Evolutionary conservation across 2,113 vertebrate species (phyloP).

Genomic region (Pelobates fuscus): DNA sequence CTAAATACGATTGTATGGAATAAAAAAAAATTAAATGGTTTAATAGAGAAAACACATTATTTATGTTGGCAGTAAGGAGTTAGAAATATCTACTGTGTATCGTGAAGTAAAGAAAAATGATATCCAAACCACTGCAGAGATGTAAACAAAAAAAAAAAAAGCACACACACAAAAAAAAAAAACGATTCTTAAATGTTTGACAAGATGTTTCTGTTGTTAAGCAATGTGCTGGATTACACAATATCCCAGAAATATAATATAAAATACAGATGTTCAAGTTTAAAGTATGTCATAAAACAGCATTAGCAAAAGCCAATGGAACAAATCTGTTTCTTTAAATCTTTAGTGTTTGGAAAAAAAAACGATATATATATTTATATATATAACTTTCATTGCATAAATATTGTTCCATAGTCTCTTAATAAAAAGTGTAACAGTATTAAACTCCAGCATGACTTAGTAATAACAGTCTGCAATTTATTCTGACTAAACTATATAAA

Average conservation of each 20-base stretch:
- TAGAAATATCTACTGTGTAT: constrained; percentile 10
- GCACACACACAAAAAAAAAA: no score
- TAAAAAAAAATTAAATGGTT: background rate
- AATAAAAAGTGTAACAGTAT: background rate
- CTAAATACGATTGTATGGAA: background rate
- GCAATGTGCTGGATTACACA: background rate
- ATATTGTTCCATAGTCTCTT: background rate
- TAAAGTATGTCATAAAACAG: no score
- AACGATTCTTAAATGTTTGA: no score
- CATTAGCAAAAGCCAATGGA: no score
- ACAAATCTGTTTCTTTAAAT: no score
- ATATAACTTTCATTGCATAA: background rate
- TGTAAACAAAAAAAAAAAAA: no score
- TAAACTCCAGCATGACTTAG: background rate
- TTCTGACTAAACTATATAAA: background rate
- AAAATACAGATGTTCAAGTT: background rate
- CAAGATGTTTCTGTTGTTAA: background rate
- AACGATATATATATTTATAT: no score
- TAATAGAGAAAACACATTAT: constrained; percentile 45
- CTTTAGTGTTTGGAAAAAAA: no score
- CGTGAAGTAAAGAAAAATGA: constrained; percentile 36
- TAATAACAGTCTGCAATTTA: background rate
- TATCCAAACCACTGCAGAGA: constrained; percentile 43
- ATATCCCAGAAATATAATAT: background rate
- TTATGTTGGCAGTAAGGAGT: constrained; percentile 13